Evolutionary conservation across 2,888 invertebrate species (phyloP).

Genomic region (Melanchra persicariae): DNA sequence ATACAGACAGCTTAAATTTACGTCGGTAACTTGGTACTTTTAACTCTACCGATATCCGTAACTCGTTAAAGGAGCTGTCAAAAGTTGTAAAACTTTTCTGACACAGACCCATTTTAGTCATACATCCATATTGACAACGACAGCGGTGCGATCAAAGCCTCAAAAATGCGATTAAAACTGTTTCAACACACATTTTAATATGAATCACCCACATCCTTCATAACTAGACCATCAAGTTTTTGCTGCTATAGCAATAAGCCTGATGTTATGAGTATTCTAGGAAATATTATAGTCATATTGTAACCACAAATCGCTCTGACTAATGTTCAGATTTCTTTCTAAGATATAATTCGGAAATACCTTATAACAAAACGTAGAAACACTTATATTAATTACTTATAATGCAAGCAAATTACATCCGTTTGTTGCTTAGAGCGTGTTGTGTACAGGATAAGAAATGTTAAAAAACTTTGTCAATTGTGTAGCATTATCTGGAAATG

Average conservation of each 20-base stretch:
- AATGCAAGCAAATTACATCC: conserved; percentile 77
- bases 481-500: conserved; percentile 1
- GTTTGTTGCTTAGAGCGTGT: conserved; percentile 54
- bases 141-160: conserved; percentile 41
- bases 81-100: conserved; percentile 5
- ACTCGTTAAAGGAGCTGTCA: conserved; percentile 2
- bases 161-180: conserved; percentile 52
- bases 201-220: conserved; percentile 64
- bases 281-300: conserved; percentile 59
- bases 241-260: conserved; percentile 44
- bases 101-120: conserved; percentile 27
- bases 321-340: conserved; percentile 72
- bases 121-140: conserved; percentile 8
- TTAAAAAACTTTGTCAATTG: neutral
- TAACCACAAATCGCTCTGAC: conserved; percentile 73
- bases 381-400: conserved; percentile 77
- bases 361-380: conserved; percentile 64
- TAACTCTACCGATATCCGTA: neutral
- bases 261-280: conserved; percentile 60
- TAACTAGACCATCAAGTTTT: conserved; percentile 65
- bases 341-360: conserved; percentile 75
- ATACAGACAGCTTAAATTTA: neutral
- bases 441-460: conserved; percentile 35
- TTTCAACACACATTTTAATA: conserved; percentile 55
- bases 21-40: neutral